These are phyloP conservation scores for Thymallus thymallus DNA, from an alignment of 2,113 vertebrate species.

Conservation along the genomic window DNA sequence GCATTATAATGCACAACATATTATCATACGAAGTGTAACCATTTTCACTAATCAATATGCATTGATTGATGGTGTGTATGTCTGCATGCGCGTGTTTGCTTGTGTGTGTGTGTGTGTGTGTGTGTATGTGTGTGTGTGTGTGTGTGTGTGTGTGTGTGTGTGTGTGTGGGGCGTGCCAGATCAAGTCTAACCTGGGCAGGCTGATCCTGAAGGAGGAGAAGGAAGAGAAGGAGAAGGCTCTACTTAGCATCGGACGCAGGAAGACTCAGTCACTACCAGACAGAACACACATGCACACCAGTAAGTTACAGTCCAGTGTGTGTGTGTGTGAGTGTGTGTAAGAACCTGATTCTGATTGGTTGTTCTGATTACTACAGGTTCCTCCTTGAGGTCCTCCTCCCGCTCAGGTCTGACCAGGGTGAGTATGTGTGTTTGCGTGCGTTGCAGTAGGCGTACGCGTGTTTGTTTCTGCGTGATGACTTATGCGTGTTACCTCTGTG, in stretches of 20 bases:
- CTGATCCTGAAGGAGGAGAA: conserved; percentile 97
- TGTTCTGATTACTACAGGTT: conserved; percentile 67
- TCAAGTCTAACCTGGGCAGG: conserved; percentile 94
- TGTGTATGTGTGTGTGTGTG: too few species aligned
- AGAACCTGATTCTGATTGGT: neutral
- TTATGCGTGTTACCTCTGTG: conserved; percentile 8
- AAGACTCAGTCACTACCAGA: conserved; percentile 95
- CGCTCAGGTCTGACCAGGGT: conserved; percentile 85
- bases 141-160: too few species aligned
- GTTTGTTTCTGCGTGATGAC: neutral
- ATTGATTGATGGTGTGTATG: neutral
- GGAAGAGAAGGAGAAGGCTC: conserved; percentile 90
- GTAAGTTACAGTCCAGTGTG: conserved; percentile 65
- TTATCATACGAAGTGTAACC: neutral
- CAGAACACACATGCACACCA: conserved; percentile 83
- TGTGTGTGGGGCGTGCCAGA: conserved; percentile 63
- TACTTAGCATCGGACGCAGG: conserved; percentile 77
- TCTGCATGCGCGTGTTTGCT: too few species aligned
- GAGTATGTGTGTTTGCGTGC: conserved; percentile 42
- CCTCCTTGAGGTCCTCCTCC: conserved; percentile 81
- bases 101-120: too few species aligned
- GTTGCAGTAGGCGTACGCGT: neutral
- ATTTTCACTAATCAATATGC: neutral
- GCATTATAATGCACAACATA: too few species aligned
- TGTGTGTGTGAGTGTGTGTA: too few species aligned